Conservation (phyloP, 2,113 vertebrate genomes). For the Pygoscelis adeliae region DNA sequence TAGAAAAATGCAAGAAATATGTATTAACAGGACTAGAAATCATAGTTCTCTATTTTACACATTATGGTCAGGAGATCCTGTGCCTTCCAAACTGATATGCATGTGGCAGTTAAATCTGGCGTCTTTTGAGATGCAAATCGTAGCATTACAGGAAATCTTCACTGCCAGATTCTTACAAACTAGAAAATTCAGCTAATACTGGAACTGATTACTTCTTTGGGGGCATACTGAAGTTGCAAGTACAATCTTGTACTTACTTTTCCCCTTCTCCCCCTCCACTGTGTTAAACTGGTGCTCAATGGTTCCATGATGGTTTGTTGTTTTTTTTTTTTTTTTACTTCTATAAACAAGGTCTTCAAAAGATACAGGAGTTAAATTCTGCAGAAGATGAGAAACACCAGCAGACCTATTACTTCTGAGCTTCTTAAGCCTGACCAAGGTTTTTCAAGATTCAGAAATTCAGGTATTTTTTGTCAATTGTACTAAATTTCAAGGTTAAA, state of each 20-base stretch:
- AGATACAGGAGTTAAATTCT: neutral
- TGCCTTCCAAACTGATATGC: neutral
- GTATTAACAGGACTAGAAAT: neutral
- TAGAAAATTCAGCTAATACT: neutral
- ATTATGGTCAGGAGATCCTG: neutral
- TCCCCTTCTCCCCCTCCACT: no score
- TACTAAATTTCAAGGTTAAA: neutral
- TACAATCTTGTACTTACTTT: no score
- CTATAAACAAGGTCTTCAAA: neutral
- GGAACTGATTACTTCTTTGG: neutral
- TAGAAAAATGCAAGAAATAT: neutral
- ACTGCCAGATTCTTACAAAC: neutral
- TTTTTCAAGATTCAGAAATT: neutral
- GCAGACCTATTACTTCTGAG: neutral
- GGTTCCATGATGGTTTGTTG: no score
- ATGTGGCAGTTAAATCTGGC: neutral
- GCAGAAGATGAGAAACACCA: neutral
- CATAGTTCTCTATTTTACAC: neutral
- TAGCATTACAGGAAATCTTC: neutral
- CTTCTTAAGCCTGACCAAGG: neutral
- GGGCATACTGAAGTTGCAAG: neutral
- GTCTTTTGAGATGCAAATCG: neutral
- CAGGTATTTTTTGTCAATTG: neutral
- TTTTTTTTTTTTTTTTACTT: no score
- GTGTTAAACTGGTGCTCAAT: no score